Evolutionary conservation across 2,797 vertebrate species (phyloP).

Genomic region (Calcarius lapponicus): DNA sequence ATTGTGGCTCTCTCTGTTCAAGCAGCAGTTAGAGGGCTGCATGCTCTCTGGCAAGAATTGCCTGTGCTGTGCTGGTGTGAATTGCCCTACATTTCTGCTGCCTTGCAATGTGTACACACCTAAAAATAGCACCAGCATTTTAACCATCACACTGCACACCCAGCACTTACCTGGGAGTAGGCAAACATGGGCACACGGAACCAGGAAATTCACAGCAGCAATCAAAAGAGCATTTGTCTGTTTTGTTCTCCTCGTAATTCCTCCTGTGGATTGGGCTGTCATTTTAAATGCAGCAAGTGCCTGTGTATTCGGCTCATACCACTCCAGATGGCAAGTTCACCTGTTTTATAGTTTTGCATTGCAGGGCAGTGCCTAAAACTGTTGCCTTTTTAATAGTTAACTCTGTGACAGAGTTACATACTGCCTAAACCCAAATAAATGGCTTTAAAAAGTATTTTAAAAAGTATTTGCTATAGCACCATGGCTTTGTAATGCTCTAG

Average conservation of each 20-base stretch:
- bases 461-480: not conserved
- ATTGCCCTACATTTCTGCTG: constrained; percentile 39
- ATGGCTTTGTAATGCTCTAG: not conserved
- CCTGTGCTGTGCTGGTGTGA: not conserved
- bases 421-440: not conserved
- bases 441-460: not conserved
- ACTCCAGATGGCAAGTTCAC: constrained; percentile 18
- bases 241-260: not conserved
- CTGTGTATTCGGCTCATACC: not conserved
- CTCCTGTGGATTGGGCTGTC: not conserved
- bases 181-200: not conserved
- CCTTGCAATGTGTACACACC: not conserved
- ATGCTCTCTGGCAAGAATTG: not conserved
- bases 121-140: constrained; percentile 44
- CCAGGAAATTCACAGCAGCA: not conserved
- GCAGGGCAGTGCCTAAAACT: not conserved
- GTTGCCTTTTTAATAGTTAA: not conserved
- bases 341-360: not conserved
- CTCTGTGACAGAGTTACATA: not conserved
- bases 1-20: not conserved
- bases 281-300: not conserved
- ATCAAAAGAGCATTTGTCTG: constrained; percentile 13
- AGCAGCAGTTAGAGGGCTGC: not conserved
- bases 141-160: not conserved
- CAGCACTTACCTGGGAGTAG: not conserved